Evolutionary conservation across 2,113 vertebrate species (phyloP).

Genomic region (Rhagologus leucostigma): DNA sequence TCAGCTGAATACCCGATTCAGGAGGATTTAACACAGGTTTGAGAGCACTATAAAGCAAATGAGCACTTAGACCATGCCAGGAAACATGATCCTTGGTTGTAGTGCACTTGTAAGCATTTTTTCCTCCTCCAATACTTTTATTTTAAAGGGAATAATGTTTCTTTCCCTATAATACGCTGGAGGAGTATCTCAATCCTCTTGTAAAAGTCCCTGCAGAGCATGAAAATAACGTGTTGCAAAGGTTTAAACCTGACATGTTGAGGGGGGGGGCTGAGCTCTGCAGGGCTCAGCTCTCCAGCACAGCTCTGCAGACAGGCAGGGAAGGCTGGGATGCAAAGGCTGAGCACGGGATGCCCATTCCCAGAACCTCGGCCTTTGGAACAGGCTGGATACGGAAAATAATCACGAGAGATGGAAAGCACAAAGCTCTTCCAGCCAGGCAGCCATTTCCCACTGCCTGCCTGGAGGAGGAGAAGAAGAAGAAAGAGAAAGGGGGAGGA

Average conservation of each 20-base stretch:
- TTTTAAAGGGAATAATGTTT: slow-evolving; percentile 27
- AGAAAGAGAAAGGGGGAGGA: rapidly evolving
- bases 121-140: neutral
- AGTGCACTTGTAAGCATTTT: slow-evolving; percentile 14
- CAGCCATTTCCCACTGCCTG: slow-evolving; percentile 15
- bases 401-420: neutral
- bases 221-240: neutral
- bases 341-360: neutral
- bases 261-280: neutral
- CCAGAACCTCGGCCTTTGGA: neutral
- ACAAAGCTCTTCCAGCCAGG: neutral
- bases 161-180: neutral
- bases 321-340: neutral
- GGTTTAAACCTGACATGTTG: neutral
- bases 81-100: neutral
- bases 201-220: slow-evolving; percentile 7
- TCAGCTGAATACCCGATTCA: neutral
- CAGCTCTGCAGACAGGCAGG: neutral
- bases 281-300: neutral
- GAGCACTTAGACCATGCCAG: neutral
- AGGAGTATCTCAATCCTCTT: slow-evolving; percentile 32
- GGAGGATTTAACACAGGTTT: neutral
- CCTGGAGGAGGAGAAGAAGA: neutral
- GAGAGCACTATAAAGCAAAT: neutral
- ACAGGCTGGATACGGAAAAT: neutral